Evolutionary conservation across 2,797 vertebrate species (phyloP).

Genomic region (Pachyuromys duprasi): DNA sequence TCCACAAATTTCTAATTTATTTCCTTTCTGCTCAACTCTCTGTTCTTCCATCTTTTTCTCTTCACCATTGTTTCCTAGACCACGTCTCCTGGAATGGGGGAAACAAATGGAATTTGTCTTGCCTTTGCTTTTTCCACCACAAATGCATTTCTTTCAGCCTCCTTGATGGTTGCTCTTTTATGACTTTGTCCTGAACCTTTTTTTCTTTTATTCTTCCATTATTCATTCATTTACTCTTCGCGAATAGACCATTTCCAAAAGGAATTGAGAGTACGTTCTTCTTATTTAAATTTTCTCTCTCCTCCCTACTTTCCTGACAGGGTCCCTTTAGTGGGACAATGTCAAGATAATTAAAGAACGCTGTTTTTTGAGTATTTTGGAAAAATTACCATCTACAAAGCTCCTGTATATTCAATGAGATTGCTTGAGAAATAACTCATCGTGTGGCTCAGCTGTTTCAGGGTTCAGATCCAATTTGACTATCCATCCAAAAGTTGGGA

Average conservation of each 20-base stretch:
- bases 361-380: not conserved
- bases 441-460: slow-evolving; percentile 15
- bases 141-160: too few species aligned
- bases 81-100: not conserved
- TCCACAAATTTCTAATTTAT: not conserved
- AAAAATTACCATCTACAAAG: slow-evolving; percentile 19
- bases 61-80: not conserved
- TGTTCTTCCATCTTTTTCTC: not conserved
- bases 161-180: too few species aligned
- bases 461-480: slow-evolving; percentile 65
- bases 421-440: slow-evolving; percentile 52
- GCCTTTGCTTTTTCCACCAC: rapidly evolving
- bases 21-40: too few species aligned
- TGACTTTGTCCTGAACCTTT: rapidly evolving
- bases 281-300: slow-evolving; percentile 18
- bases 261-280: slow-evolving; percentile 23
- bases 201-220: not conserved
- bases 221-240: not conserved
- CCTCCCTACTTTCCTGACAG: not conserved
- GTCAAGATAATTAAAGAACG: slow-evolving; percentile 44
- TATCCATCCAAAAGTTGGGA: slow-evolving; percentile 63
- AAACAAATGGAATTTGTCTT: not conserved
- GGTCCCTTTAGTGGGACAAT: not conserved
- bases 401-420: slow-evolving; percentile 36
- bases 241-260: not conserved